Conservation (phyloP, 2,113 vertebrate genomes). For the Hoplias malabaricus region DNA sequence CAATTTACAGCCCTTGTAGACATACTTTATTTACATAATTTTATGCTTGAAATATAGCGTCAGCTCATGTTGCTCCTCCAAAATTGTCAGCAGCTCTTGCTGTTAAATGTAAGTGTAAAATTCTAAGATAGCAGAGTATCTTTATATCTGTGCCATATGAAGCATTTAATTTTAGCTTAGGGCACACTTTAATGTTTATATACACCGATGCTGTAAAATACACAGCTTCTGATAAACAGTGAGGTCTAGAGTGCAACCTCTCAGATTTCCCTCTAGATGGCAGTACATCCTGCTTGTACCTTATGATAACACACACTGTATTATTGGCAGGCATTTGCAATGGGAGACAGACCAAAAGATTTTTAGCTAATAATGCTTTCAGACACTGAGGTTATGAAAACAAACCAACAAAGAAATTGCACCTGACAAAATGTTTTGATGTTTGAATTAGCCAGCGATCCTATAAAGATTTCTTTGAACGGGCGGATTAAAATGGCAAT, state of each 20-base stretch:
- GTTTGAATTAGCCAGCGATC: constrained; percentile 66
- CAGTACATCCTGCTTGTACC: constrained; percentile 47
- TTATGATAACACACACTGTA: not conserved
- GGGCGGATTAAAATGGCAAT: constrained; percentile 60
- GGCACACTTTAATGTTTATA: too few relatives aligned
- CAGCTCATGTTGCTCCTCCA: too few relatives aligned
- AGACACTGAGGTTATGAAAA: constrained; percentile 74
- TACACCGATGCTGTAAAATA: too few relatives aligned
- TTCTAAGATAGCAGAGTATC: too few relatives aligned
- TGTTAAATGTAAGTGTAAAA: too few relatives aligned
- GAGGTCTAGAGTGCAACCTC: not conserved
- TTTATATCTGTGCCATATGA: too few relatives aligned
- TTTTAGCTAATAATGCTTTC: constrained; percentile 69
- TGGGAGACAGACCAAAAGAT: constrained; percentile 58
- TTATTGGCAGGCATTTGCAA: constrained; percentile 51
- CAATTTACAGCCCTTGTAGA: too few relatives aligned
- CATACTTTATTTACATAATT: too few relatives aligned
- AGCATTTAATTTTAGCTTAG: too few relatives aligned
- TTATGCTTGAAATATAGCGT: too few relatives aligned
- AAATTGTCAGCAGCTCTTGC: too few relatives aligned
- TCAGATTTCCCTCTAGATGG: constrained; percentile 53
- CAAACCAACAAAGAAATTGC: constrained; percentile 66
- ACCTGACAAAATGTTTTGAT: constrained; percentile 72
- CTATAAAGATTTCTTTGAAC: constrained; percentile 60
- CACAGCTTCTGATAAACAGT: not conserved